Evolutionary conservation across 1,140 invertebrate genomes (phyloP).

Genomic region (Diprion similis): DNA sequence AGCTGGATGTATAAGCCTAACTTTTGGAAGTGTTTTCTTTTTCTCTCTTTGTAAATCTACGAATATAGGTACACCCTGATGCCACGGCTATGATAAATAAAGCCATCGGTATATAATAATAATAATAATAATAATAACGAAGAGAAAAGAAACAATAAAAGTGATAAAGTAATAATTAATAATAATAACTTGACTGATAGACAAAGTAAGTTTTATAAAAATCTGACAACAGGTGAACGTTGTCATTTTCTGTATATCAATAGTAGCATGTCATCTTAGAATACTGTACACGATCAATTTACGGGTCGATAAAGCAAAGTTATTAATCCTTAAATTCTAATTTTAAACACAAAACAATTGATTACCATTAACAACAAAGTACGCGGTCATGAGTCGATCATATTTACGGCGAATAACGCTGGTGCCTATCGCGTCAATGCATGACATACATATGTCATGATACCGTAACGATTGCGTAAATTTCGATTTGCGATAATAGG

Average conservation of each 20-base stretch:
- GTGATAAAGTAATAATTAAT: background rate
- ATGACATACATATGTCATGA: background rate
- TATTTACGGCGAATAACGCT: background rate
- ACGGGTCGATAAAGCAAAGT: background rate
- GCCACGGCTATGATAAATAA: background rate
- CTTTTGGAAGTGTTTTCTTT: no score
- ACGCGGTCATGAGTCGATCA: background rate
- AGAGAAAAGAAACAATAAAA: no score
- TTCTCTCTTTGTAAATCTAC: background rate
- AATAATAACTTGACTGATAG: background rate
- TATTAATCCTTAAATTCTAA: background rate
- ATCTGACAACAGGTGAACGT: background rate
- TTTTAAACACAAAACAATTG: background rate
- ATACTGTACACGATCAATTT: background rate
- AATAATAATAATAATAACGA: background rate
- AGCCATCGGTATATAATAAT: background rate
- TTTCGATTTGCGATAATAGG: no score
- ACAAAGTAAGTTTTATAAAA: background rate
- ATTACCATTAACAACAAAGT: background rate
- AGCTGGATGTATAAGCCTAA: no score
- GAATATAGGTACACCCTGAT: conserved; percentile 5
- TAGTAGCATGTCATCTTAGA: background rate
- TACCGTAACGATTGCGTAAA: background rate
- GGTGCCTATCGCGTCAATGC: background rate
- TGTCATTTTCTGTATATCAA: background rate